Evolutionary conservation across 2,113 vertebrate genomes (phyloP).

Genomic region (Aptenodytes forsteri): DNA sequence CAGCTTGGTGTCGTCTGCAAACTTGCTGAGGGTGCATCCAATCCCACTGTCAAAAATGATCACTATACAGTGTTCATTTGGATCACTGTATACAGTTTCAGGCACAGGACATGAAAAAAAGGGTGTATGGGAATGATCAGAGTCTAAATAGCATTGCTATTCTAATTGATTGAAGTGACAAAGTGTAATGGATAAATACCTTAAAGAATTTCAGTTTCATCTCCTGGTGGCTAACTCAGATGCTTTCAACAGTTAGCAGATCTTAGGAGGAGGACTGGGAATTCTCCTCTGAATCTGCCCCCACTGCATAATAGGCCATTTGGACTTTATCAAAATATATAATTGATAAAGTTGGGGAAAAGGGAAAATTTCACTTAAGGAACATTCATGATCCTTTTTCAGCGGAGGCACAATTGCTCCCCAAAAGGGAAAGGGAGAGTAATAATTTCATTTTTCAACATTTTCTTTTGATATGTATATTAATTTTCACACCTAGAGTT

Average conservation of each 20-base stretch:
- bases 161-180: neutral
- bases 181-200: neutral
- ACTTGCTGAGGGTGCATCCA: too few relatives aligned
- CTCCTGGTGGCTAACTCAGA: neutral
- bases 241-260: neutral
- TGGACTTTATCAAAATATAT: conserved; percentile 15
- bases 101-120: neutral
- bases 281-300: neutral
- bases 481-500: neutral
- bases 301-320: neutral
- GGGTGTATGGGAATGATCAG: neutral
- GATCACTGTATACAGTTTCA: neutral
- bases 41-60: too few relatives aligned
- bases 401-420: neutral
- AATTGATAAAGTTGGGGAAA: neutral
- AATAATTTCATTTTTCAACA: neutral
- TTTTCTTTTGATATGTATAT: conserved; percentile 14
- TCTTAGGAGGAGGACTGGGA: neutral
- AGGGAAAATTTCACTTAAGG: neutral
- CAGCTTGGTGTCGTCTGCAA: too few relatives aligned
- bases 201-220: neutral
- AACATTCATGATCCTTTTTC: neutral
- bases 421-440: neutral
- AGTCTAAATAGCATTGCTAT: neutral
- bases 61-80: neutral